Evolutionary conservation across 2,888 invertebrate genomes (phyloP).

Genomic region (Latrodectus hesperus): DNA sequence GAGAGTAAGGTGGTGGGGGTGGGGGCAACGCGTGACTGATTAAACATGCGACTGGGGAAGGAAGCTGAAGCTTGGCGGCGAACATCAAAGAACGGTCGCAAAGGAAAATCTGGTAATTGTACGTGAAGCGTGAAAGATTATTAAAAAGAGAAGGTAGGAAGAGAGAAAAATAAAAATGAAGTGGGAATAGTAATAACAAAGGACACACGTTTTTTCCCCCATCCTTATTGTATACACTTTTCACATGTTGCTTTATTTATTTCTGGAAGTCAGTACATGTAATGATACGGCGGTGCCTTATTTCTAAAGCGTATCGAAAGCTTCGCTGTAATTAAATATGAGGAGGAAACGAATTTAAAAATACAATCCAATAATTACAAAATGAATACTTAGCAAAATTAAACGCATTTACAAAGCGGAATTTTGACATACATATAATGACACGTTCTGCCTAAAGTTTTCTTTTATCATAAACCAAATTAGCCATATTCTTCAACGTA

Average conservation of each 20-base stretch:
- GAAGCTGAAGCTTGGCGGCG: conserved; percentile 4
- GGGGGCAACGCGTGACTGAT: conserved; percentile 52
- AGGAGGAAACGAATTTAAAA: not conserved
- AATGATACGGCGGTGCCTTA: conserved; percentile 42
- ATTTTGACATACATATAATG: too few species aligned
- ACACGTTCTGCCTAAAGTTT: too few species aligned
- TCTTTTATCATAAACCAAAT: too few species aligned
- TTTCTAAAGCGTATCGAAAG: conserved; percentile 24
- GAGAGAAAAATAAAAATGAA: conserved; percentile 15
- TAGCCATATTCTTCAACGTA: too few species aligned
- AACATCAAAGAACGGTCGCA: conserved; percentile 28
- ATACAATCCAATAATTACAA: too few species aligned
- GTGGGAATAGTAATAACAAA: conserved; percentile 7
- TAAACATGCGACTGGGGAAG: conserved; percentile 56
- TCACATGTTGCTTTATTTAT: conserved; percentile 35
- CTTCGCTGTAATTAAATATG: not conserved
- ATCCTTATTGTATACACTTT: conserved; percentile 2
- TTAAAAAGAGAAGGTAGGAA: conserved; percentile 18
- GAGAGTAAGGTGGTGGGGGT: conserved; percentile 9
- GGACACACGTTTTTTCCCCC: not conserved
- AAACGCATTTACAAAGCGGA: too few species aligned
- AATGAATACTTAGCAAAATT: too few species aligned
- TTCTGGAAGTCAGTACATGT: conserved; percentile 8
- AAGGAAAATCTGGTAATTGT: conserved; percentile 66
- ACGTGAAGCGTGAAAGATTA: conserved; percentile 65